phyloP scores from a whole-genome alignment of 2,113 vertebrate species.

The Petroica traversi region DNA sequence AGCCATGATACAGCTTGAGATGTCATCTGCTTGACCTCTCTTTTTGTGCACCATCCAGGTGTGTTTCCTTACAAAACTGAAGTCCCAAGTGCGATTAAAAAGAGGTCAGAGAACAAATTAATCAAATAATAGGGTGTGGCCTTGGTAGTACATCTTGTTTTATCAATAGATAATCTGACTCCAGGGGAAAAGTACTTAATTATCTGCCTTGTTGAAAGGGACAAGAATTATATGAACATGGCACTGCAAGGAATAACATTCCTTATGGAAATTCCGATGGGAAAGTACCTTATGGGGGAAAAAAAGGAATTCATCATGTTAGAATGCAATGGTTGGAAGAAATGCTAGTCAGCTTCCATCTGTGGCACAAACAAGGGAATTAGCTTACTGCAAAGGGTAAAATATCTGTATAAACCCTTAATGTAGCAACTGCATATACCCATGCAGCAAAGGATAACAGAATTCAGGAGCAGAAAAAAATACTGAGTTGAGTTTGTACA shows the following conservation, averaged over 20 bases:
- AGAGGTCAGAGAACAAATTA: constrained; percentile 10
- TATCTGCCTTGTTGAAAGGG: constrained; percentile 3
- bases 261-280: background rate
- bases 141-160: background rate
- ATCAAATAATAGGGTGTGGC: background rate
- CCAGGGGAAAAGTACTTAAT: background rate
- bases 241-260: background rate
- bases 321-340: background rate
- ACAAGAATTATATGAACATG: background rate
- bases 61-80: background rate
- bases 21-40: background rate
- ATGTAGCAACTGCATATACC: background rate
- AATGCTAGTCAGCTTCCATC: background rate
- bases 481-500: background rate
- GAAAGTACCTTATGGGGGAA: background rate
- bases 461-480: constrained; percentile 27
- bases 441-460: background rate
- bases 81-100: background rate
- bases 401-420: constrained; percentile 2
- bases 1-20: background rate
- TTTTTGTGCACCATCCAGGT: background rate
- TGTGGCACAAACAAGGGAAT: background rate
- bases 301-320: background rate
- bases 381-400: background rate
- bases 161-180: constrained; percentile 17